Percentiles rank a stretch among this genome's conserved stretches.
phyloP scores from a whole-genome alignment of 2,888 invertebrate genomes.

The Rhagophthalmus giganteus region DNA sequence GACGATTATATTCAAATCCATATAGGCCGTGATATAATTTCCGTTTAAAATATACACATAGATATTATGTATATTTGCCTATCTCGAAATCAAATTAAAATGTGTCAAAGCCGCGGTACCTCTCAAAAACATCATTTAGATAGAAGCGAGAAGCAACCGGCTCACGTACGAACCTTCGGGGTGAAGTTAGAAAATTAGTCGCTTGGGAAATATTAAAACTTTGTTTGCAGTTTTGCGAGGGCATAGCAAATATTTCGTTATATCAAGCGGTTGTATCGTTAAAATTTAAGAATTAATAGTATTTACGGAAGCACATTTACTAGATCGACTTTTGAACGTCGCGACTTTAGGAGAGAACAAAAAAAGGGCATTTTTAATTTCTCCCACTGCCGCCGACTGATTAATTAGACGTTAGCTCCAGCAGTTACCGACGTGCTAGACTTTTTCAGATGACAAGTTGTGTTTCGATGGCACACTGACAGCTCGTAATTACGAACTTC shows the following conservation, averaged over 20 bases:
- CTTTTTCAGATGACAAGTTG: slow-evolving; percentile 24
- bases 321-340: too few relatives aligned
- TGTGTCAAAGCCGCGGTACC: slow-evolving; percentile 16
- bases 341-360: too few relatives aligned
- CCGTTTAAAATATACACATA: slow-evolving; percentile 8
- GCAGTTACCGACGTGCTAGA: slow-evolving; percentile 22
- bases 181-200: slow-evolving; percentile 47
- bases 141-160: slow-evolving; percentile 41
- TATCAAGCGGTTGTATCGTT: slow-evolving; percentile 19
- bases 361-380: slow-evolving; percentile 24
- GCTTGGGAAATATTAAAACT: slow-evolving; percentile 49
- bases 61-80: background rate
- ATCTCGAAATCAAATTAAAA: slow-evolving; percentile 7
- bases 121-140: slow-evolving; percentile 44
- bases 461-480: slow-evolving; percentile 21
- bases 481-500: slow-evolving; percentile 20
- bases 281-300: slow-evolving; percentile 4
- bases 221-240: slow-evolving; percentile 44
- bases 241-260: slow-evolving; percentile 31
- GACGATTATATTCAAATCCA: slow-evolving; percentile 10
- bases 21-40: slow-evolving; percentile 17
- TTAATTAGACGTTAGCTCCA: slow-evolving; percentile 28
- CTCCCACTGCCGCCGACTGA: slow-evolving; percentile 15
- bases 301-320: background rate
- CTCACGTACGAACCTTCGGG: slow-evolving; percentile 45